A percentile compares a stretch with the other conserved stretches of the same genome.
Conservation (phyloP, 2,888 invertebrate genomes). For the Leptodirus hochenwartii region DNA sequence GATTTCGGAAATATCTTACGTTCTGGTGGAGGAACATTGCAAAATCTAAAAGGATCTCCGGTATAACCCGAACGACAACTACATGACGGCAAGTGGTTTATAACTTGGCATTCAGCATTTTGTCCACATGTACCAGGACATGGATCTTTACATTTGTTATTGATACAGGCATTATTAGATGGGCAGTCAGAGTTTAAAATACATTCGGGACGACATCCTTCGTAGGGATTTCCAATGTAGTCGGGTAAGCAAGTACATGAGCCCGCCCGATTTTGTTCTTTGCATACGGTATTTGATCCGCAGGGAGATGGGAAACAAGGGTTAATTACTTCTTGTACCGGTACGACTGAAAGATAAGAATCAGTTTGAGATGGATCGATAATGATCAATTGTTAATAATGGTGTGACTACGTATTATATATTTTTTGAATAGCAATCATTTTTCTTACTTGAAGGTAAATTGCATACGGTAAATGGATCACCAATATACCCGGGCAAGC, state of each 20-base stretch:
- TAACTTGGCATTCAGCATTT: conserved; percentile 32
- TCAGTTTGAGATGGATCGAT: no score
- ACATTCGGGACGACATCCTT: conserved; percentile 38
- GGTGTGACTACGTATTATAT: background rate
- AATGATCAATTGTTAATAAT: no score
- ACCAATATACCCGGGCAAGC: conserved; percentile 42
- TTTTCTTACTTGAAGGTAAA: conserved; percentile 9
- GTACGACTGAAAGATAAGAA: conserved; percentile 7
- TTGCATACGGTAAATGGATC: conserved; percentile 48
- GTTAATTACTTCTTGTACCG: conserved; percentile 4
- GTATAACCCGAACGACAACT: conserved; percentile 41
- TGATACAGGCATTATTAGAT: conserved; percentile 31
- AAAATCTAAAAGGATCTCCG: conserved; percentile 43
- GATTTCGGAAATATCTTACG: conserved; percentile 19
- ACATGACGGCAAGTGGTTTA: conserved; percentile 42
- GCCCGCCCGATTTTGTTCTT: conserved; percentile 47
- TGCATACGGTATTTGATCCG: conserved; percentile 51
- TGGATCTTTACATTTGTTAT: conserved; percentile 34
- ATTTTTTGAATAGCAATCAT: background rate
- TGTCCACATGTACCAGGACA: conserved; percentile 33
- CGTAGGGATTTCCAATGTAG: conserved; percentile 57
- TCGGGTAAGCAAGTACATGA: conserved; percentile 51
- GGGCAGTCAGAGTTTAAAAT: conserved; percentile 24
- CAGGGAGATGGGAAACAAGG: conserved; percentile 33
- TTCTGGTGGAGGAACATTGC: conserved; percentile 19